phyloP scores from a whole-genome alignment of 2,888 invertebrate species.

The Stenotaenia linearis region DNA sequence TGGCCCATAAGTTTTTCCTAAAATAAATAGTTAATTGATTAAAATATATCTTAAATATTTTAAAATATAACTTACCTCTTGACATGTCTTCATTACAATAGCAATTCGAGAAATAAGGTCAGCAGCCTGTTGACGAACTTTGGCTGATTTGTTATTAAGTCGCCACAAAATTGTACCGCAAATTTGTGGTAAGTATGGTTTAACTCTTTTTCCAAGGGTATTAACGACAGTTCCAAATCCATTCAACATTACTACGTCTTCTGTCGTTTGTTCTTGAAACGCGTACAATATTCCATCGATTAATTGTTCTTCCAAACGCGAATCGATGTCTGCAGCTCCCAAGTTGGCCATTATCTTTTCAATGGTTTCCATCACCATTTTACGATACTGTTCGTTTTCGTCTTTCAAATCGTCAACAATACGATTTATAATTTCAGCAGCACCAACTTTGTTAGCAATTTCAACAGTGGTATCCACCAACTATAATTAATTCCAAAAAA shows the following conservation, averaged over 20 bases:
- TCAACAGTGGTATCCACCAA: constrained; percentile 99
- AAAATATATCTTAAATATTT: neutral
- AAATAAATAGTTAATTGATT: constrained; percentile 27
- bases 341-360: constrained; percentile 97
- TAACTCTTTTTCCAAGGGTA: constrained; percentile 92
- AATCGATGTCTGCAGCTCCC: constrained; percentile 97
- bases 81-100: constrained; percentile 99
- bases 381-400: constrained; percentile 98
- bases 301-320: constrained; percentile 93
- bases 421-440: constrained; percentile 96
- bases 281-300: constrained; percentile 99
- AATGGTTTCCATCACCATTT: constrained; percentile 99
- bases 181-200: constrained; percentile 97
- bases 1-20: constrained; percentile 99
- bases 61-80: constrained; percentile 62
- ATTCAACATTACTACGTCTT: constrained; percentile 99
- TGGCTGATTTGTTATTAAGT: constrained; percentile 98
- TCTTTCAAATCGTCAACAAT: constrained; percentile 99
- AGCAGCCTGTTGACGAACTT: constrained; percentile 97
- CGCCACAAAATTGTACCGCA: constrained; percentile 99
- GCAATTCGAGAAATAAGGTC: constrained; percentile 97
- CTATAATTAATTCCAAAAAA: constrained; percentile 45
- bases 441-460: constrained; percentile 99
- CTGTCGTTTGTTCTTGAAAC: constrained; percentile 99
- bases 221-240: constrained; percentile 99